Conservation (phyloP, 2,797 vertebrate species). For the Siniperca scherzeri region DNA sequence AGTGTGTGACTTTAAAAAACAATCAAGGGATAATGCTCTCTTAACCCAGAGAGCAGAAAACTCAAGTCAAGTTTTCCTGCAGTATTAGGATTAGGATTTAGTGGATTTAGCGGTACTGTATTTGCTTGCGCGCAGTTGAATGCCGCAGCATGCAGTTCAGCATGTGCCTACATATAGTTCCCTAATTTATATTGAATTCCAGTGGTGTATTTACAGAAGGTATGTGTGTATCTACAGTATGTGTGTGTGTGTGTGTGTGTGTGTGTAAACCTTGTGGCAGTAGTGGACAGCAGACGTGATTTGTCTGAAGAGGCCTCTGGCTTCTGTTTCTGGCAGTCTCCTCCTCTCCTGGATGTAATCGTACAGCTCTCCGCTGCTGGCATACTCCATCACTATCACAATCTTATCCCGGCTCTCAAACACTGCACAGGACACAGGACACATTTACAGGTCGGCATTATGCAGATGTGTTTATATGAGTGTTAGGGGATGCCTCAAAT, state of each 20-base stretch:
- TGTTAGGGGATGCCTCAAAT: not conserved
- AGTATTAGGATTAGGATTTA: constrained; percentile 78
- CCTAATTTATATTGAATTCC: constrained; percentile 28
- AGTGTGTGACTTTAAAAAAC: constrained; percentile 72
- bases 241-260: constrained; percentile 6
- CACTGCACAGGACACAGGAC: constrained; percentile 74
- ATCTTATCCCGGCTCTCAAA: constrained; percentile 90
- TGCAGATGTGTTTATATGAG: not conserved
- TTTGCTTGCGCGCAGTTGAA: constrained; percentile 58
- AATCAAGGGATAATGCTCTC: constrained; percentile 66
- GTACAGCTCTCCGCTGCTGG: constrained; percentile 88
- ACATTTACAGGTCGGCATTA: constrained; percentile 3
- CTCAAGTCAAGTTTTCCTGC: constrained; percentile 77
- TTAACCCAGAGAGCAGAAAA: constrained; percentile 76
- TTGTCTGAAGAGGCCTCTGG: constrained; percentile 87
- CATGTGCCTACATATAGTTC: constrained; percentile 50
- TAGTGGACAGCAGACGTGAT: constrained; percentile 89
- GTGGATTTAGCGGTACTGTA: constrained; percentile 63
- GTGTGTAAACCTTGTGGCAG: constrained; percentile 85
- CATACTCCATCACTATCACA: constrained; percentile 90
- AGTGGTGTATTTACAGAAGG: not conserved
- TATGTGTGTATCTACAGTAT: not conserved
- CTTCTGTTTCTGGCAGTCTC: constrained; percentile 84
- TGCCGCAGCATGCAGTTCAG: constrained; percentile 26
- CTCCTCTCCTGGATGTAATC: constrained; percentile 87